These are phyloP conservation scores for Aythya fuligula DNA, from an alignment of 2,797 vertebrate genomes.

Conservation along the genomic window DNA sequence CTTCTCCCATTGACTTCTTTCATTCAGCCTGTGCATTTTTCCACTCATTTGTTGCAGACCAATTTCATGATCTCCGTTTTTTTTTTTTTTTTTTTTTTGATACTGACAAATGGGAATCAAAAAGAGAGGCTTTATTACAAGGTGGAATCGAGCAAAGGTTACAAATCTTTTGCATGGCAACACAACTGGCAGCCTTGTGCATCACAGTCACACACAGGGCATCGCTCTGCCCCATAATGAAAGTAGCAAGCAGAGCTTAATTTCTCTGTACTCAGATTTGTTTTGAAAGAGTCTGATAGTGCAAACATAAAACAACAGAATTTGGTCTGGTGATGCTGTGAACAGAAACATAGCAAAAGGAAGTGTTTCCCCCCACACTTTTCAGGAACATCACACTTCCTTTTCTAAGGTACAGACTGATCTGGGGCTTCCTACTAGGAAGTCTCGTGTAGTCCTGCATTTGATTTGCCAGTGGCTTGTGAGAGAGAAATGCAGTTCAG, in stretches of 20 bases:
- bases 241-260: not conserved
- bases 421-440: not conserved
- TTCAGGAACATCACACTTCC: not conserved
- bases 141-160: not conserved
- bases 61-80: not conserved
- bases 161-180: not conserved
- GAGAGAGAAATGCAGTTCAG: not conserved
- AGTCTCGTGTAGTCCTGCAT: not conserved
- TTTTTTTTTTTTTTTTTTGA: slow-evolving; percentile 29
- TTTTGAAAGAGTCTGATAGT: not conserved
- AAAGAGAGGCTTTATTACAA: not conserved
- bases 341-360: not conserved
- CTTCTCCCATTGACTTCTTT: slow-evolving; percentile 10
- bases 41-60: not conserved
- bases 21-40: not conserved
- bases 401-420: not conserved
- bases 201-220: not conserved
- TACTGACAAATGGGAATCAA: not conserved
- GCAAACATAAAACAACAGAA: not conserved
- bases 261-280: not conserved
- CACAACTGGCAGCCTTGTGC: not conserved
- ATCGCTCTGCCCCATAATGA: not conserved
- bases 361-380: not conserved
- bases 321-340: not conserved
- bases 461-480: not conserved